A percentile compares a stretch with the other conserved stretches of the same genome.
Conservation (phyloP, 1,140 invertebrate species). For the Dreissena rostriformis region DNA sequence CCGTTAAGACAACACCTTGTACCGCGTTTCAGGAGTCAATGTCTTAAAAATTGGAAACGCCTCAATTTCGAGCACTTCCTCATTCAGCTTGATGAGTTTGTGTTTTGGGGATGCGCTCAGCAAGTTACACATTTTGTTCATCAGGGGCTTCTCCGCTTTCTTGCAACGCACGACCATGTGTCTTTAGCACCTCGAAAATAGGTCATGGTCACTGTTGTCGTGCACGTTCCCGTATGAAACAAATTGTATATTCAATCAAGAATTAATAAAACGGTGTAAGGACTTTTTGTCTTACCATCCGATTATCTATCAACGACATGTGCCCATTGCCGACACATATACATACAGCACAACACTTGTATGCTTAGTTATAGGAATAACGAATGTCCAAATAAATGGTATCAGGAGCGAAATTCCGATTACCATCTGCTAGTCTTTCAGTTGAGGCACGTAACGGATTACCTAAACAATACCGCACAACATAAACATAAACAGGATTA, state of each 20-base stretch:
- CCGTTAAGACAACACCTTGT: conserved; percentile 38
- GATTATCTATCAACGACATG: too few species aligned
- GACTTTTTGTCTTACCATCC: too few species aligned
- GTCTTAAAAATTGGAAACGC: conserved; percentile 52
- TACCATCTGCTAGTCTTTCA: too few species aligned
- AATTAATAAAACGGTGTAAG: neutral
- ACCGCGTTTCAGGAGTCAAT: conserved; percentile 37
- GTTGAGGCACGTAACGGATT: too few species aligned
- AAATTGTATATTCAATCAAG: neutral
- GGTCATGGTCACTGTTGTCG: conserved; percentile 35
- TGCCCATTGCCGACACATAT: too few species aligned
- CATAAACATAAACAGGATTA: too few species aligned
- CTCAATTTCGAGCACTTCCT: conserved; percentile 45
- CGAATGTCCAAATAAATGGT: too few species aligned
- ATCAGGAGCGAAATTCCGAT: too few species aligned
- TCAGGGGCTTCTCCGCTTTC: conserved; percentile 50
- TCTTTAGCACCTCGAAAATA: conserved; percentile 25
- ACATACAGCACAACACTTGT: too few species aligned
- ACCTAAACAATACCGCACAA: too few species aligned
- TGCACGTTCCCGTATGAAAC: conserved; percentile 54
- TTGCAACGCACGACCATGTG: conserved; percentile 48
- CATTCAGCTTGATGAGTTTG: conserved; percentile 42
- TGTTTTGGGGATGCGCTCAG: conserved; percentile 51
- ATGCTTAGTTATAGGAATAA: too few species aligned
- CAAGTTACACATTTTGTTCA: conserved; percentile 45